Percentiles rank a stretch among this genome's conserved stretches.
phyloP scores from a whole-genome alignment of 2,113 vertebrate species.

The Neotoma lepida region DNA sequence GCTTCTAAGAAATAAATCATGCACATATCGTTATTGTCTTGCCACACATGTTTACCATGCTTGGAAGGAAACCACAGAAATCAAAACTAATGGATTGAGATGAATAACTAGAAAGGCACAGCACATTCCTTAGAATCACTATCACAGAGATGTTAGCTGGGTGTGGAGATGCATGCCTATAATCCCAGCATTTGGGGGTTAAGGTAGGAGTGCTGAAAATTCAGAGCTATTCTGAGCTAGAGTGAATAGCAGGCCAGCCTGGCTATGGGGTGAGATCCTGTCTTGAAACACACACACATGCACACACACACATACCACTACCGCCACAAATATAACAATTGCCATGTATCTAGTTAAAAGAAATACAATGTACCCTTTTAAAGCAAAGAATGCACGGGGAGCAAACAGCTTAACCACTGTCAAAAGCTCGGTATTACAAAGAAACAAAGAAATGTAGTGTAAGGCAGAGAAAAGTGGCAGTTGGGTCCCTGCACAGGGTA shows the following conservation, averaged over 20 bases:
- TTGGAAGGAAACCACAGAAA: conserved; percentile 18
- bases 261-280: not conserved
- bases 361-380: not conserved
- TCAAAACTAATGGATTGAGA: not conserved
- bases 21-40: not conserved
- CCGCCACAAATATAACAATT: not conserved
- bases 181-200: not conserved
- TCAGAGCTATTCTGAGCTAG: not conserved
- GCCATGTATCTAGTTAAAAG: not conserved
- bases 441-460: not conserved
- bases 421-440: not conserved
- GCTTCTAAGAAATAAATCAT: not conserved
- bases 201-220: not conserved
- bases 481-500: not conserved
- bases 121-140: not conserved
- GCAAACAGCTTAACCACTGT: not conserved
- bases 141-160: not conserved
- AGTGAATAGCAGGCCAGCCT: not conserved
- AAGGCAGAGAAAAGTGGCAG: not conserved
- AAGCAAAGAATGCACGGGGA: not conserved
- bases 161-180: not conserved
- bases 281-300: not conserved
- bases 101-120: not conserved
- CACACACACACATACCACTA: not conserved
- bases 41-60: not conserved